Conservation (phyloP, 37 sponge, comb jelly and placozoan species). For the Eunapius fragilis region DNA sequence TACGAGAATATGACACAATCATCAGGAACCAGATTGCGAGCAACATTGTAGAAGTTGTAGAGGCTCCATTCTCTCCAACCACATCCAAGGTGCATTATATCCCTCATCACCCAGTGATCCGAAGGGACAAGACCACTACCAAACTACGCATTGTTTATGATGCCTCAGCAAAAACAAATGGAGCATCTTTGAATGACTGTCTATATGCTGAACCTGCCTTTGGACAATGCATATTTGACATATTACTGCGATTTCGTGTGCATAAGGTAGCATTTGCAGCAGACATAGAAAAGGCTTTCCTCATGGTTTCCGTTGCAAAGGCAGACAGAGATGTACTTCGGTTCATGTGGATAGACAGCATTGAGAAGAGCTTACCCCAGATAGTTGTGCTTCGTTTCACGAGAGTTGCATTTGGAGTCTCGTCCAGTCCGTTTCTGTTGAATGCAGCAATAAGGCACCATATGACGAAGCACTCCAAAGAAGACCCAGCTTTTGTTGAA, state of each 20-base stretch:
- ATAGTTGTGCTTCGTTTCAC: constrained; percentile 13
- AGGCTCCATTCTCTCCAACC: not conserved
- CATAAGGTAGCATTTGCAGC: constrained; percentile 21
- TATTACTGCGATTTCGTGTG: constrained; percentile 29
- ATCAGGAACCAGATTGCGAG: constrained; percentile 33
- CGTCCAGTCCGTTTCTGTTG: constrained; percentile 42
- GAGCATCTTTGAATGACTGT: constrained; percentile 40
- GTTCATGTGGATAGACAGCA: constrained; percentile 30
- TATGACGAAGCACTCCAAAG: not conserved
- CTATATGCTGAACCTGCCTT: constrained; percentile 14
- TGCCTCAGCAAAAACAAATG: constrained; percentile 24
- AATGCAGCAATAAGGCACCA: constrained; percentile 31
- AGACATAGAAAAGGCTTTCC: constrained; percentile 47
- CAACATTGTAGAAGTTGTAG: constrained; percentile 24
- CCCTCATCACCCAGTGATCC: constrained; percentile 38
- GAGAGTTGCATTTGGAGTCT: constrained; percentile 37
- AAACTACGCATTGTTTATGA: constrained; percentile 39
- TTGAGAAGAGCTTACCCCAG: constrained; percentile 1
- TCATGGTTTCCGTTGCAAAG: constrained; percentile 21
- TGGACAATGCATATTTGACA: constrained; percentile 10
- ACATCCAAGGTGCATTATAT: constrained; percentile 29
- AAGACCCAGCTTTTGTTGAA: not conserved
- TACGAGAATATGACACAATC: constrained; percentile 15
- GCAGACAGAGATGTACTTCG: constrained; percentile 35
- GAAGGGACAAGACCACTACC: constrained; percentile 29